A percentile compares a stretch with the other conserved stretches of the same genome.
phyloP scores from a whole-genome alignment of 2,888 invertebrate genomes.

The Cephus runcator region DNA sequence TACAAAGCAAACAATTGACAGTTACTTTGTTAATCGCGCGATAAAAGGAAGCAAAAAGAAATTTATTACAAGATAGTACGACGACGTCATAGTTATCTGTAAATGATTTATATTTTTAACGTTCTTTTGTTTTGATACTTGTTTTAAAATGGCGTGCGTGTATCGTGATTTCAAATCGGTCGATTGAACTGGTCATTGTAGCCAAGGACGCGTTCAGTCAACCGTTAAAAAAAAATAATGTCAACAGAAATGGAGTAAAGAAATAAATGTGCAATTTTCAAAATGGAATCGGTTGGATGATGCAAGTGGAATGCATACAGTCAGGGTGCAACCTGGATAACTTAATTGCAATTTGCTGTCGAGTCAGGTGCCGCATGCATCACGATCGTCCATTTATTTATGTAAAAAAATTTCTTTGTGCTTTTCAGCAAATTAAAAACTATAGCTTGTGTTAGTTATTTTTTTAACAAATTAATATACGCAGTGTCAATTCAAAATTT shows the following conservation, averaged over 20 bases:
- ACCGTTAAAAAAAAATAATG: neutral
- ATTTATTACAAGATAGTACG: neutral
- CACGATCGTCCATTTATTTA: neutral
- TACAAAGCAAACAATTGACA: neutral
- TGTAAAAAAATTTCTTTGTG: neutral
- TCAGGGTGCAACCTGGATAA: neutral
- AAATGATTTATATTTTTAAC: neutral
- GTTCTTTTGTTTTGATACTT: neutral
- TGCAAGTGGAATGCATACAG: neutral
- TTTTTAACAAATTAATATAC: neutral
- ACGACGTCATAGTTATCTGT: neutral
- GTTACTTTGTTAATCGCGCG: neutral
- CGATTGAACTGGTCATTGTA: neutral
- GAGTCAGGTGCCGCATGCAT: conserved; percentile 29
- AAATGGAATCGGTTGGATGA: neutral
- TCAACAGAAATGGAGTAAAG: neutral
- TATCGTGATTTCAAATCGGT: neutral
- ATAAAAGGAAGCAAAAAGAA: neutral
- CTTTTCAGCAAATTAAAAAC: neutral
- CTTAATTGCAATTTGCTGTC: conserved; percentile 26
- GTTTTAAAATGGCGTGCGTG: neutral
- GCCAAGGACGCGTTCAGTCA: neutral
- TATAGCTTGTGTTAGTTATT: neutral
- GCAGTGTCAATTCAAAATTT: neutral
- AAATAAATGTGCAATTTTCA: neutral